Conservation (phyloP, 2,888 invertebrate species). For the Mythimna ferrago region DNA sequence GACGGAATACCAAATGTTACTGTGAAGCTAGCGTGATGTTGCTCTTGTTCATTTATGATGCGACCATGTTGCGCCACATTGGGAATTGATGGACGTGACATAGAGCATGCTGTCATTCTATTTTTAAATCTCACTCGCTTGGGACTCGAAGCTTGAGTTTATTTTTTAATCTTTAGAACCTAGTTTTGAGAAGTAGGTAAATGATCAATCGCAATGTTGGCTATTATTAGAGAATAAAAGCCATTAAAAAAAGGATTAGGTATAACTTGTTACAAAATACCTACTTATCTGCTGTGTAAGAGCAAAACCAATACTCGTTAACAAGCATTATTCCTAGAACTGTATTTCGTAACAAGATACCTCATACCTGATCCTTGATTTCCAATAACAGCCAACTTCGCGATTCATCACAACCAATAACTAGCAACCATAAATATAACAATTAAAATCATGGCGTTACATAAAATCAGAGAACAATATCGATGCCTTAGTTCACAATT, state of each 20-base stretch:
- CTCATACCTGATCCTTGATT: not conserved
- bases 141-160: not conserved
- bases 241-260: too few species aligned
- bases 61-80: slow-evolving; percentile 14
- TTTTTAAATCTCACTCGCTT: slow-evolving; percentile 7
- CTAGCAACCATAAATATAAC: slow-evolving; percentile 49
- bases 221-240: too few species aligned
- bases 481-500: too few species aligned
- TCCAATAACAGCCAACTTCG: slow-evolving; percentile 8
- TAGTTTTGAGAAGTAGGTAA: too few species aligned
- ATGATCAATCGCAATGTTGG: too few species aligned
- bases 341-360: too few species aligned
- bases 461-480: slow-evolving; percentile 42
- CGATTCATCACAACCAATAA: slow-evolving; percentile 35
- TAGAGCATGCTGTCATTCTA: not conserved
- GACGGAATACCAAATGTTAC: slow-evolving; percentile 17
- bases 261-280: too few species aligned
- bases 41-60: slow-evolving; percentile 19
- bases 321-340: too few species aligned
- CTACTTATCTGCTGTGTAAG: too few species aligned
- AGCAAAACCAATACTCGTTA: too few species aligned
- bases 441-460: slow-evolving; percentile 50
- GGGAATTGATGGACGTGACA: slow-evolving; percentile 23
- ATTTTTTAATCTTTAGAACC: not conserved
- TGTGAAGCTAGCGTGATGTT: slow-evolving; percentile 17